Percentiles rank a stretch among this genome's conserved stretches.
Conservation (phyloP, 2,888 invertebrate species). For the Hydriomena furcata region DNA sequence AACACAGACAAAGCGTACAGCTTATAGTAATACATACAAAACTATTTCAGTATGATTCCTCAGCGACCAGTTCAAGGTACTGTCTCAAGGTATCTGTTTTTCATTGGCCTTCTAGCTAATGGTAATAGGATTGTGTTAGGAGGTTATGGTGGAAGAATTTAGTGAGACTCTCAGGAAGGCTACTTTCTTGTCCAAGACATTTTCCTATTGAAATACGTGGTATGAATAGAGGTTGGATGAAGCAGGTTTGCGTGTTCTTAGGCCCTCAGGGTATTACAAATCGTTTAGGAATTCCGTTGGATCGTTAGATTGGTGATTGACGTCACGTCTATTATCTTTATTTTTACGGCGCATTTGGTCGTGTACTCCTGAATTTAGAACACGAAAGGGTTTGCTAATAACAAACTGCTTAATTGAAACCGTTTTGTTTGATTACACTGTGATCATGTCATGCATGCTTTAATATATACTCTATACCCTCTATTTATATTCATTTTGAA, state of each 20-base stretch:
- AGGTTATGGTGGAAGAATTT: no score
- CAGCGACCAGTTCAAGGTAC: no score
- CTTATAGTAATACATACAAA: no score
- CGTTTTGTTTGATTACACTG: background rate
- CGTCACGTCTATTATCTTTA: constrained; percentile 39
- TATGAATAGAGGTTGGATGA: constrained; percentile 6
- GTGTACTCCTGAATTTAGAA: constrained; percentile 24
- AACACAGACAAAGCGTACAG: no score
- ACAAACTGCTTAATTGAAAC: background rate
- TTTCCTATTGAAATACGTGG: constrained; percentile 36
- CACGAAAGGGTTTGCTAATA: constrained; percentile 11
- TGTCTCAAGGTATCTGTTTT: no score
- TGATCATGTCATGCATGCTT: background rate
- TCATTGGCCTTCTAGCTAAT: no score
- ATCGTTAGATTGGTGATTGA: constrained; percentile 44
- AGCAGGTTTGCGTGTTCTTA: constrained; percentile 40
- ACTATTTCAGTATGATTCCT: no score
- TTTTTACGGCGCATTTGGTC: constrained; percentile 27
- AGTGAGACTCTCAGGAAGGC: background rate
- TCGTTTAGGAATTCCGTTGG: constrained; percentile 43
- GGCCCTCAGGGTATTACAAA: constrained; percentile 42
- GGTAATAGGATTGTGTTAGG: no score
- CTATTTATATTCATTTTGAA: no score
- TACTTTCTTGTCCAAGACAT: constrained; percentile 11
- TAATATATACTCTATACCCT: no score